Conservation (phyloP, 2,888 invertebrate species). For the Drosophila nigritarsus region DNA sequence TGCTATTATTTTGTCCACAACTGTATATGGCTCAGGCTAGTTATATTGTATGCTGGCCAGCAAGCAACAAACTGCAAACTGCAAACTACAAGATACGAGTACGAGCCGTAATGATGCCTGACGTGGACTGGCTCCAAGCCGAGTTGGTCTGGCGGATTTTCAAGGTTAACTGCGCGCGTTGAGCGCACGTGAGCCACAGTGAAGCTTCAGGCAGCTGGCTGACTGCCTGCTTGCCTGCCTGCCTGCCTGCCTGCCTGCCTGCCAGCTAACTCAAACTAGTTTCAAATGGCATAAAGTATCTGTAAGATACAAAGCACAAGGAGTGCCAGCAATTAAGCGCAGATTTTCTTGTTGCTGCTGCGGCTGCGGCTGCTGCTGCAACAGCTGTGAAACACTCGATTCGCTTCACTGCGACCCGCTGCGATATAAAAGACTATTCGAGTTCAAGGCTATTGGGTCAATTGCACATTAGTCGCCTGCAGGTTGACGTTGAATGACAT, state of each 20-base stretch:
- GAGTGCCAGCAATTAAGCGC: conserved; percentile 75
- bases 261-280: conserved; percentile 66
- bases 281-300: conserved; percentile 79
- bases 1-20: neutral
- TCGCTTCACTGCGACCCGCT: conserved; percentile 31
- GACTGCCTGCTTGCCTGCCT: conserved; percentile 15
- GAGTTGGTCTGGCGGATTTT: conserved; percentile 73
- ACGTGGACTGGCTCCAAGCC: conserved; percentile 36
- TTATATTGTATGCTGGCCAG: conserved; percentile 59
- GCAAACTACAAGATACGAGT: conserved; percentile 27
- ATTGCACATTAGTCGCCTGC: conserved; percentile 77
- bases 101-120: conserved; percentile 58
- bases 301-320: conserved; percentile 70
- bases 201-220: conserved; percentile 65
- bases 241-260: conserved; percentile 19
- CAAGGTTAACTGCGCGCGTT: conserved; percentile 78
- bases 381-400: conserved; percentile 45
- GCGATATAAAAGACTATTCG: conserved; percentile 44
- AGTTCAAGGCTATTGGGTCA: conserved; percentile 82
- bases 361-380: conserved; percentile 43
- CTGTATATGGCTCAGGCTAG: conserved; percentile 24
- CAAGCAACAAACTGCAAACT: conserved; percentile 14
- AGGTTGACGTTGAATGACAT: conserved; percentile 79
- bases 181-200: conserved; percentile 70
- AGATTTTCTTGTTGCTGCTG: conserved; percentile 43